Percentiles rank a stretch among this genome's conserved stretches.
These are phyloP conservation scores for Tineola bisselliella DNA, from an alignment of 2,888 invertebrate species.

Conservation along the genomic window DNA sequence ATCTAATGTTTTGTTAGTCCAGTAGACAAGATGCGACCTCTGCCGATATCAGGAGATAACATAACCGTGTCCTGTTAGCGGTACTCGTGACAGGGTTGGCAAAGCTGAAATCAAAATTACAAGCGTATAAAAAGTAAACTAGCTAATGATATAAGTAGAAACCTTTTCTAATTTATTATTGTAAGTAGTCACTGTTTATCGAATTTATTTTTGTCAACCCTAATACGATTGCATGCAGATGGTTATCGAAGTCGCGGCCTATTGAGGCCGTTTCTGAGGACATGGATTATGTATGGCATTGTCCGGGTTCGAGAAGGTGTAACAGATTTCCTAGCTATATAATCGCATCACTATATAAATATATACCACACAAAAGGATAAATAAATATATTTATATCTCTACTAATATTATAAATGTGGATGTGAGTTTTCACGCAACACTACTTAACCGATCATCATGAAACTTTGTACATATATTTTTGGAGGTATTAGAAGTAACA, in stretches of 20 bases:
- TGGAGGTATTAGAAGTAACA: too few species aligned
- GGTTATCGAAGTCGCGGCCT: slow-evolving; percentile 11
- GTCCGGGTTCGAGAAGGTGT: slow-evolving; percentile 9
- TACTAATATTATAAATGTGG: too few species aligned
- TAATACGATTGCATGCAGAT: slow-evolving; percentile 1
- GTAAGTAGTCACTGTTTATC: neutral
- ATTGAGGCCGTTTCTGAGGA: slow-evolving; percentile 5
- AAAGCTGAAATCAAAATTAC: too few species aligned
- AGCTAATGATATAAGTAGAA: too few species aligned
- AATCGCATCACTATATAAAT: too few species aligned
- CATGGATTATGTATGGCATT: slow-evolving; percentile 7
- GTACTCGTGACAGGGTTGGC: slow-evolving; percentile 6
- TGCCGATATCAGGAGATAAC: slow-evolving; percentile 8
- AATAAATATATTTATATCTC: too few species aligned
- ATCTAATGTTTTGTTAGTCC: neutral
- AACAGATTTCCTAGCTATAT: neutral
- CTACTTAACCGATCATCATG: too few species aligned
- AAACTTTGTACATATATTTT: too few species aligned
- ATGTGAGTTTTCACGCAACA: too few species aligned
- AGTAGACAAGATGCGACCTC: neutral
- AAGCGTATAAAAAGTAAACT: too few species aligned
- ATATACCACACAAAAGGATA: too few species aligned
- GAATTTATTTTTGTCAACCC: neutral
- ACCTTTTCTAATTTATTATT: too few species aligned
- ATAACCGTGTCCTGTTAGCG: neutral